Evolutionary conservation across 30 jellyfish, hydroid and myxozoan species (phyloP).

Genomic region (Nemopilema nomurai): DNA sequence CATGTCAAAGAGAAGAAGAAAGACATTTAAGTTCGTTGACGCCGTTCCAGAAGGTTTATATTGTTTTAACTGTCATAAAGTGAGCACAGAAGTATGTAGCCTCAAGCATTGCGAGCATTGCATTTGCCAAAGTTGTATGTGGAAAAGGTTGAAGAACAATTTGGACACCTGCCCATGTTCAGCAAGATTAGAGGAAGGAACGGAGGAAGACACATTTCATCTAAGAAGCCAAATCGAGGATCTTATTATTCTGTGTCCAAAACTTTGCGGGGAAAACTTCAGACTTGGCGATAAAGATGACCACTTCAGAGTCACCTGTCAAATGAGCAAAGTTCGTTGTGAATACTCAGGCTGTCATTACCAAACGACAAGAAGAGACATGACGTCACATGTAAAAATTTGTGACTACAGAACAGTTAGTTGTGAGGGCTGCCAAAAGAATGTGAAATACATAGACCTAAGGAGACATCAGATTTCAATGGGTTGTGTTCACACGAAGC

Average conservation of each 20-base stretch:
- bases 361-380: constrained; percentile 31
- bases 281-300: constrained; percentile 6
- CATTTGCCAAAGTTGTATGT: constrained; percentile 43
- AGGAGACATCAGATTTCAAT: constrained; percentile 46
- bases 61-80: constrained; percentile 49
- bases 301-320: constrained; percentile 24
- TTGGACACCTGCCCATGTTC: constrained; percentile 37
- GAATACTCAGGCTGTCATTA: constrained; percentile 23
- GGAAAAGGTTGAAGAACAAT: constrained; percentile 19
- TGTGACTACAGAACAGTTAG: constrained; percentile 53
- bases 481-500: constrained; percentile 46
- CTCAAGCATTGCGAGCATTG: constrained; percentile 45
- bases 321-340: constrained; percentile 35
- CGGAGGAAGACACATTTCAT: constrained; percentile 17
- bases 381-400: constrained; percentile 13
- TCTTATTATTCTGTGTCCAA: constrained; percentile 44
- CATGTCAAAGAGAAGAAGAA: constrained; percentile 36
- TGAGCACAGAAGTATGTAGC: constrained; percentile 2
- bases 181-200: constrained; percentile 33
- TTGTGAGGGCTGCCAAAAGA: constrained; percentile 59
- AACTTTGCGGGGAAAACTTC: constrained; percentile 26
- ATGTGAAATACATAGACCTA: constrained; percentile 27
- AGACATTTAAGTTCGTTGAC: constrained; percentile 18
- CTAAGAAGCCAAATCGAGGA: constrained; percentile 17
- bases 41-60: constrained; percentile 34